phyloP scores from a whole-genome alignment of 2,113 vertebrate genomes.

The Pandion haliaetus region DNA sequence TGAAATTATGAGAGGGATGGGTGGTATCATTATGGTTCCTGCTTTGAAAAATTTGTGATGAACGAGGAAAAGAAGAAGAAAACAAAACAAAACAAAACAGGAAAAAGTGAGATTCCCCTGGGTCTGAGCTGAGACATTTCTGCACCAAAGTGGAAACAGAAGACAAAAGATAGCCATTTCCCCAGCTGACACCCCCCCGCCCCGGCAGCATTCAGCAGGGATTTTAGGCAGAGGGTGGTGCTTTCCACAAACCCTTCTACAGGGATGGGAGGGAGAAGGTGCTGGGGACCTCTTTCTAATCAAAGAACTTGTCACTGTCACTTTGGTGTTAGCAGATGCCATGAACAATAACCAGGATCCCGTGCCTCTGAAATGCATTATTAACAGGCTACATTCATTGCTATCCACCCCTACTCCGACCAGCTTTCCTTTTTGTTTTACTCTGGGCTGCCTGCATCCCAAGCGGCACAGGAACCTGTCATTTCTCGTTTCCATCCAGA shows the following conservation, averaged over 20 bases:
- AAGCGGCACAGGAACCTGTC: constrained; percentile 68
- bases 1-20: neutral
- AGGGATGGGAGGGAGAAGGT: neutral
- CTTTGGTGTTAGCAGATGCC: constrained; percentile 18
- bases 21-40: neutral
- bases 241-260: neutral
- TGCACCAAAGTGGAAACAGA: neutral
- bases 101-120: neutral
- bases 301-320: constrained; percentile 42
- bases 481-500: constrained; percentile 75
- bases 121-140: neutral
- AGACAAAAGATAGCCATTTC: neutral
- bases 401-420: neutral
- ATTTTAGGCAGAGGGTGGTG: neutral
- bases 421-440: constrained; percentile 49
- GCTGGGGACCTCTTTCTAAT: neutral
- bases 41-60: neutral
- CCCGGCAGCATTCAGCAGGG: neutral
- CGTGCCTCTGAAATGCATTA: neutral
- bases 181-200: neutral
- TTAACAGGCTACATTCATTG: neutral
- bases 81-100: neutral
- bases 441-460: constrained; percentile 60
- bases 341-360: neutral
- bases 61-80: neutral